phyloP scores from a whole-genome alignment of 2,113 vertebrate genomes.

The Butorides virescens region DNA sequence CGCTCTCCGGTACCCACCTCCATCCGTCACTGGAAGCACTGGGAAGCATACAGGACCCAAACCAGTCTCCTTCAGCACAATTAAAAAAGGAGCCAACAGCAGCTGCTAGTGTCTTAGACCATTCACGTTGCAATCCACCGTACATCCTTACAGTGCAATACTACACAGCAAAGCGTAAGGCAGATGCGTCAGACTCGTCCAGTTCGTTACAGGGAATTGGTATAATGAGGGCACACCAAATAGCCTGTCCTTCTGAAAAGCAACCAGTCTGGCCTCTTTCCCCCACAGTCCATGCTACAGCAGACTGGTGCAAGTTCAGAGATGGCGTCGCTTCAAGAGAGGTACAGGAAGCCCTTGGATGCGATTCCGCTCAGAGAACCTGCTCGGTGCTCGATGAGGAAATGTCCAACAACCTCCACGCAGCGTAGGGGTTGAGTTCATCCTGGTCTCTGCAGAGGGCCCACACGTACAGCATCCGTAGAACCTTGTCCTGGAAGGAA shows the following conservation, averaged over 20 bases:
- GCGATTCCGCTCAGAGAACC: conserved; percentile 79
- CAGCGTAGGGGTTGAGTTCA: conserved; percentile 88
- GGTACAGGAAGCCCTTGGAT: background rate
- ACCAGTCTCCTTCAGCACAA: background rate
- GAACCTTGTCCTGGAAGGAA: conserved; percentile 87
- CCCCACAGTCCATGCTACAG: background rate
- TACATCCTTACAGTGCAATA: background rate
- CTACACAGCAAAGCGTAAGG: background rate
- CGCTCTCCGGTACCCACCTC: background rate
- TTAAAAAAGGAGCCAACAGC: background rate
- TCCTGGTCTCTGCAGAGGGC: conserved; percentile 95
- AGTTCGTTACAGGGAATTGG: background rate
- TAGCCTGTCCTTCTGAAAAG: background rate
- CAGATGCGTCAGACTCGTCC: background rate
- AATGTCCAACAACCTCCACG: conserved; percentile 95
- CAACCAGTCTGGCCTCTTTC: background rate
- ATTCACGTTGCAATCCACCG: background rate
- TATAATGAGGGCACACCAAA: background rate
- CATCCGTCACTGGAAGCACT: background rate
- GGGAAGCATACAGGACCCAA: background rate
- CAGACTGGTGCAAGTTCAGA: accelerated
- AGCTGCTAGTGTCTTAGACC: background rate
- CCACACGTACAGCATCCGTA: conserved; percentile 95
- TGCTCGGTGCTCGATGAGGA: conserved; percentile 93
- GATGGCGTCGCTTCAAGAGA: background rate